A percentile compares a stretch with the other conserved stretches of the same genome.
Conservation (phyloP, 2,888 invertebrate genomes). For the Ellobium chinense region DNA sequence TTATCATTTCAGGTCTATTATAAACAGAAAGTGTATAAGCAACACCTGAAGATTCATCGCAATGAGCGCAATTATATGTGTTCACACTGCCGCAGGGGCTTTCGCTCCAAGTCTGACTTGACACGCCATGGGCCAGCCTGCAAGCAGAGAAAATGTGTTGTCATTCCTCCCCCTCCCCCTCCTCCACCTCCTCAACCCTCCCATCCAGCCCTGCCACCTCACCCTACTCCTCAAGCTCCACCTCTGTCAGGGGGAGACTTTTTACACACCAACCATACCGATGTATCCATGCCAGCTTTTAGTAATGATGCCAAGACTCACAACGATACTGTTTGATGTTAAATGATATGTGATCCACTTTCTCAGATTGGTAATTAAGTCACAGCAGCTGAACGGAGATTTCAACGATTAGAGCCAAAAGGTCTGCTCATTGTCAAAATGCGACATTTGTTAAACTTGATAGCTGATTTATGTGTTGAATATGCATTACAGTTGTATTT, state of each 20-base stretch:
- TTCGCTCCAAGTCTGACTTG: constrained; percentile 69
- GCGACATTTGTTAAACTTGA: no score
- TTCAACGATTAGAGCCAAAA: no score
- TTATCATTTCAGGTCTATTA: constrained; percentile 59
- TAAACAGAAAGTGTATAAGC: constrained; percentile 67
- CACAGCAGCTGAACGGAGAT: no score
- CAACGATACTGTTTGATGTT: constrained; percentile 6
- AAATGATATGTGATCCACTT: not conserved
- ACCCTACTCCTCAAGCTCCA: no score
- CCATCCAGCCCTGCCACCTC: no score
- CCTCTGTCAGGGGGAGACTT: constrained; percentile 15
- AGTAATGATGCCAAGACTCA: constrained; percentile 1
- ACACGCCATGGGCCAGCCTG: constrained; percentile 68
- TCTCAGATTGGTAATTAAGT: no score
- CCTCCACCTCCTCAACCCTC: not conserved
- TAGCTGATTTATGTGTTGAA: no score
- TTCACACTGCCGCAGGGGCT: constrained; percentile 63
- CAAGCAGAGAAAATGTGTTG: constrained; percentile 49
- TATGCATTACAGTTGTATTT: no score
- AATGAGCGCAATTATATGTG: constrained; percentile 68
- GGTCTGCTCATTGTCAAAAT: no score
- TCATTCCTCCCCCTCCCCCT: not conserved
- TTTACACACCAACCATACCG: constrained; percentile 3
- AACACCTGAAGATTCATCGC: constrained; percentile 69
- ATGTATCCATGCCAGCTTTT: not conserved